Evolutionary conservation across 2,888 invertebrate genomes (phyloP).

Genomic region (Habrosyne pyritoides): DNA sequence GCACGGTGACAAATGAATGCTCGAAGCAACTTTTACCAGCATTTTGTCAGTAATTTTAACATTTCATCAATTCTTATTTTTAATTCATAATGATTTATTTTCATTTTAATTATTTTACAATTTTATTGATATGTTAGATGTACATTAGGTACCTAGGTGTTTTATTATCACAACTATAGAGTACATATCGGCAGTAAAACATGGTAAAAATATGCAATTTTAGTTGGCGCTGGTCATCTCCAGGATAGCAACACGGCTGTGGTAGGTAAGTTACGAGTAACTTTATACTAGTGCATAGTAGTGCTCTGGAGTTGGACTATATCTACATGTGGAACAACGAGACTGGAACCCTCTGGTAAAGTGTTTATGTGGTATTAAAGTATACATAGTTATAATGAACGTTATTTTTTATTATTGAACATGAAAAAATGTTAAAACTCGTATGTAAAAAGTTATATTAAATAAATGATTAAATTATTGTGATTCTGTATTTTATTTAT

Average conservation of each 20-base stretch:
- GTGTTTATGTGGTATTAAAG: conserved; percentile 40
- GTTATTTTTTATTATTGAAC: conserved; percentile 32
- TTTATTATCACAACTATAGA: background rate
- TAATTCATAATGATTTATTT: background rate
- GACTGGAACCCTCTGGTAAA: conserved; percentile 46
- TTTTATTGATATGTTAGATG: background rate
- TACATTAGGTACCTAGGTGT: background rate
- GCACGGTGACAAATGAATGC: background rate
- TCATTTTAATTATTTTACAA: background rate
- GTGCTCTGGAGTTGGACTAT: conserved; percentile 39
- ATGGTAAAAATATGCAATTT: conserved; percentile 46
- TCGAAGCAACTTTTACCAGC: background rate
- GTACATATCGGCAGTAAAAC: conserved; percentile 11
- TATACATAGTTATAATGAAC: conserved; percentile 17
- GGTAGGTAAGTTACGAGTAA: conserved; percentile 72
- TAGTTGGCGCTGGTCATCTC: conserved; percentile 60
- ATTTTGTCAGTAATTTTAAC: background rate
- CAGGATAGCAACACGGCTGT: conserved; percentile 37
- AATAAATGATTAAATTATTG: conserved; percentile 49
- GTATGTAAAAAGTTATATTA: conserved; percentile 52
- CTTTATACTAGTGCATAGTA: conserved; percentile 69
- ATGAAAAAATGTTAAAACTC: conserved; percentile 33
- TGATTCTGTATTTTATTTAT: conserved; percentile 55
- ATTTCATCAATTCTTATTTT: background rate
- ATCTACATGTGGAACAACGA: conserved; percentile 26